phyloP scores from a whole-genome alignment of 2,888 invertebrate species.

The Iselma pallidipennis region DNA sequence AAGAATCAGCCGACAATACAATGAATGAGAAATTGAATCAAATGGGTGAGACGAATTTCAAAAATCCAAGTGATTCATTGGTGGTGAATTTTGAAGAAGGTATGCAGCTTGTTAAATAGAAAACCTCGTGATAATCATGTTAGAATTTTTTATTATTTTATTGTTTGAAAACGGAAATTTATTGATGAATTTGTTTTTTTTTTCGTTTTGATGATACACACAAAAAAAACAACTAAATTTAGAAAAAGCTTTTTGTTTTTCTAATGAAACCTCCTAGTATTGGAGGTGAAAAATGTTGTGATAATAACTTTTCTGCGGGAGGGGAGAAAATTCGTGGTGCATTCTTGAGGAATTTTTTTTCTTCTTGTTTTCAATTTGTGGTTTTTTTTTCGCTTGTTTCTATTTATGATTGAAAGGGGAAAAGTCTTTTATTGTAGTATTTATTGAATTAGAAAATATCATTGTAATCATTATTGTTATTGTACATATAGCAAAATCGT shows the following conservation, averaged over 20 bases:
- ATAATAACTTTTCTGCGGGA: too few species aligned
- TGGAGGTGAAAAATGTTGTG: not conserved
- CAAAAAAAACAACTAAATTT: too few species aligned
- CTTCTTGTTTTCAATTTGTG: not conserved
- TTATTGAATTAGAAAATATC: conserved; percentile 15
- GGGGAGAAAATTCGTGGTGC: conserved; percentile 38
- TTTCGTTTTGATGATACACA: conserved; percentile 10
- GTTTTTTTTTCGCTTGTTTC: too few species aligned
- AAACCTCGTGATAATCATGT: conserved; percentile 10
- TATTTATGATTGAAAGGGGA: too few species aligned
- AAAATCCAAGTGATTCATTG: conserved; percentile 67
- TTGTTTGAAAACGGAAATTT: conserved; percentile 2
- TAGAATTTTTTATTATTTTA: conserved; percentile 20
- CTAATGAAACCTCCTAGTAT: not conserved
- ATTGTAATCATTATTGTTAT: conserved; percentile 31
- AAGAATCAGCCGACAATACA: conserved; percentile 30
- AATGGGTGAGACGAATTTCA: conserved; percentile 43
- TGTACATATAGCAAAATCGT: conserved; percentile 40
- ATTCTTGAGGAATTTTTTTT: conserved; percentile 39
- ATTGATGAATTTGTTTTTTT: conserved; percentile 5
- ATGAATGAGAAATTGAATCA: conserved; percentile 36
- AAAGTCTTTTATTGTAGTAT: not conserved
- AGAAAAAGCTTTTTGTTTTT: too few species aligned
- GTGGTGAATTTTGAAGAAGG: conserved; percentile 83
- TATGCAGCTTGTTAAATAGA: conserved; percentile 69